These are phyloP conservation scores for Paradoxurus hermaphroditus DNA, from an alignment of 2,113 vertebrate species.

Conservation along the genomic window DNA sequence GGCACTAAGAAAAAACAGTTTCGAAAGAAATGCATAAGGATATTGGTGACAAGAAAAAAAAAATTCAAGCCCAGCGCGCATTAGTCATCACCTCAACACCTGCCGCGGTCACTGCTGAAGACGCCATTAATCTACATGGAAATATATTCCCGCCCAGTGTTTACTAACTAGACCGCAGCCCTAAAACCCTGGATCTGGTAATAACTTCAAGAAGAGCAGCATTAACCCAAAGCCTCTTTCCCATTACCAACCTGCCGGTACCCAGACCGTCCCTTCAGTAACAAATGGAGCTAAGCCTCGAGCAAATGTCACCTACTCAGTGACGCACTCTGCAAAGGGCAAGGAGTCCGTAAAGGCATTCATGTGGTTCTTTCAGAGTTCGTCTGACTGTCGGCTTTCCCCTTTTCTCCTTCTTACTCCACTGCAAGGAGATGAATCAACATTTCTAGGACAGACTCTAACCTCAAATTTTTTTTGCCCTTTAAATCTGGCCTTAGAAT, in stretches of 20 bases:
- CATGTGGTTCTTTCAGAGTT: background rate
- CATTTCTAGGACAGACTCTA: conserved; percentile 49
- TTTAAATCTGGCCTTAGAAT: conserved; percentile 61
- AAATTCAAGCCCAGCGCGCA: background rate
- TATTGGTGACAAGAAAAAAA: background rate
- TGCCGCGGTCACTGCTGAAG: background rate
- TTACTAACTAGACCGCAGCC: conserved; percentile 1
- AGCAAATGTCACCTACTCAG: conserved; percentile 64
- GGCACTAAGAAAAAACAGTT: conserved; percentile 79
- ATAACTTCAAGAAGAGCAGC: background rate
- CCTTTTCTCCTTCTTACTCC: conserved; percentile 37
- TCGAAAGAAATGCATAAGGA: conserved; percentile 15
- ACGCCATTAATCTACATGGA: background rate
- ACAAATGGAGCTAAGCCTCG: conserved; percentile 66
- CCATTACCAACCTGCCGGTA: conserved; percentile 43
- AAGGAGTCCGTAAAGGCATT: conserved; percentile 33
- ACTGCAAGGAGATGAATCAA: conserved; percentile 54
- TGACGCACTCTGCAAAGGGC: conserved; percentile 57
- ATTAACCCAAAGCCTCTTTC: conserved; percentile 35
- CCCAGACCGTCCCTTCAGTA: conserved; percentile 35
- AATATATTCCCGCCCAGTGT: background rate
- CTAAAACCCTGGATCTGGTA: background rate
- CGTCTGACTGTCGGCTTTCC: conserved; percentile 55
- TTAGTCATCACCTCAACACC: background rate
- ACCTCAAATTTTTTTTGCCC: conserved; percentile 43